Evolutionary conservation across 2,888 invertebrate species (phyloP).

Genomic region (Phanerotoma sp.): DNA sequence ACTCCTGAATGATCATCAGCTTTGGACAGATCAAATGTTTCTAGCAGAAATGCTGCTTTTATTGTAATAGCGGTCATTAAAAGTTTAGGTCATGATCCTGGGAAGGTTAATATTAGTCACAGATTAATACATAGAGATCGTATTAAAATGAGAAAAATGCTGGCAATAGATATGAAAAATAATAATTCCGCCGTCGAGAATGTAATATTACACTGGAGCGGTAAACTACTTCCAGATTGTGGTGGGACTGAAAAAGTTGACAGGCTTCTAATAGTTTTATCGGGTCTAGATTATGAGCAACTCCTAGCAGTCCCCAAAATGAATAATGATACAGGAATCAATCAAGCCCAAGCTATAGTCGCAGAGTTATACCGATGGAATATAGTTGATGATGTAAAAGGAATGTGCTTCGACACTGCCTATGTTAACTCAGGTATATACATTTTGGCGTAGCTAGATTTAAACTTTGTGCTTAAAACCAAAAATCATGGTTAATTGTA

Average conservation of each 20-base stretch:
- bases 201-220: neutral
- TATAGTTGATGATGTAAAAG: neutral
- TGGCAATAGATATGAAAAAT: neutral
- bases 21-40: slow-evolving; percentile 1
- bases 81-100: neutral
- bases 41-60: slow-evolving; percentile 2
- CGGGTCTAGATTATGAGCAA: slow-evolving; percentile 1
- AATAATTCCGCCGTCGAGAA: neutral
- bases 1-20: neutral
- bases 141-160: slow-evolving; percentile 1
- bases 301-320: neutral
- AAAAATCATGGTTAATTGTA: neutral
- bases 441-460: neutral
- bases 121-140: neutral
- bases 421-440: slow-evolving; percentile 2
- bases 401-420: slow-evolving; percentile 3
- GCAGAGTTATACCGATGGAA: neutral
- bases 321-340: neutral
- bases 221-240: neutral
- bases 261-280: neutral
- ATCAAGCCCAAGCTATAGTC: neutral
- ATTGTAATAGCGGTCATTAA: neutral
- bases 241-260: neutral
- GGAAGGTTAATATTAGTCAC: neutral
- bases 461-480: neutral